Conservation (phyloP, 2,113 vertebrate species). For the Mus pahari region DNA sequence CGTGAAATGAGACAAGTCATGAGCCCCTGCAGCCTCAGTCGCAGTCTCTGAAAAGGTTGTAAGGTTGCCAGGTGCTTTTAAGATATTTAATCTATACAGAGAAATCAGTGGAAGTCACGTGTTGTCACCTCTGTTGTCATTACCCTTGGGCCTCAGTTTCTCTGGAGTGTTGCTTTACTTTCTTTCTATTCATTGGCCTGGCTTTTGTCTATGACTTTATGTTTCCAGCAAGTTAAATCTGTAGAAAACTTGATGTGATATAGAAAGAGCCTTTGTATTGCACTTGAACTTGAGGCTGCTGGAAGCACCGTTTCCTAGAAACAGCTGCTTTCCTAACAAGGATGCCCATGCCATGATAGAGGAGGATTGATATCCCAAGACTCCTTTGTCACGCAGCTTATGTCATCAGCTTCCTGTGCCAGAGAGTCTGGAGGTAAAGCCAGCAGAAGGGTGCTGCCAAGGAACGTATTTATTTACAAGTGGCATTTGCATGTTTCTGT, state of each 20-base stretch:
- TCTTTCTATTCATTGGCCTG: not conserved
- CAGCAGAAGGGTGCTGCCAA: not conserved
- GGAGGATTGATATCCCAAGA: not conserved
- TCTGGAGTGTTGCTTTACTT: not conserved
- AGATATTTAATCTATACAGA: not conserved
- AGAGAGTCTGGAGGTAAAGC: conserved; percentile 16
- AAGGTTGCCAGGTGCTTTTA: not conserved
- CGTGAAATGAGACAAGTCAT: not conserved
- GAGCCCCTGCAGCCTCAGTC: not conserved
- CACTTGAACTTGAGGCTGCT: conserved; percentile 37
- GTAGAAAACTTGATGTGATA: not conserved
- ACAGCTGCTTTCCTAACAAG: conserved; percentile 7
- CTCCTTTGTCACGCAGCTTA: not conserved
- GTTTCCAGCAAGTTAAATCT: conserved; percentile 11
- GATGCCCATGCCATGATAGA: not conserved
- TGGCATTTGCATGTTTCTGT: conserved; percentile 2
- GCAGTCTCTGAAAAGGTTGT: not conserved
- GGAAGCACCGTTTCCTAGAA: conserved; percentile 34
- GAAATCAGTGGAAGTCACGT: not conserved
- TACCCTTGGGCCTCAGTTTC: not conserved
- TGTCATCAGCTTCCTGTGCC: not conserved
- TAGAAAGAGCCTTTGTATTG: conserved; percentile 19
- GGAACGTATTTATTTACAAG: conserved; percentile 29
- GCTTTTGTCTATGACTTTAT: not conserved
- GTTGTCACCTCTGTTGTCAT: not conserved